Evolutionary conservation across 2,888 invertebrate genomes (phyloP).

Genomic region (Andrena marginata): DNA sequence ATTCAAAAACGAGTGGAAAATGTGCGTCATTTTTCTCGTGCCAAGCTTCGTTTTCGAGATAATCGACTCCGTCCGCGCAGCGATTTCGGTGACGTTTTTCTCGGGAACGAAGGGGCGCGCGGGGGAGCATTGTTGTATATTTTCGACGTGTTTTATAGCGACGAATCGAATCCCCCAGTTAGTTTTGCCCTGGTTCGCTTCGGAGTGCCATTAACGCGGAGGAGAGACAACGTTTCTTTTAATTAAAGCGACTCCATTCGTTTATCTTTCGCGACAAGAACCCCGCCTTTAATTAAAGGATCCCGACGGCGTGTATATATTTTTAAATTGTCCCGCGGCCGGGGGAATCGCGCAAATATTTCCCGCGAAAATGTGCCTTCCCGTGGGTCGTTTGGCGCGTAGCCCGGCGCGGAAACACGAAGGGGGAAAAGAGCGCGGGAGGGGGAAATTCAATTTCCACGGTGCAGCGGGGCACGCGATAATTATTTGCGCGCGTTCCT

Average conservation of each 20-base stretch:
- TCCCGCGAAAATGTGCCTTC: conserved; percentile 16
- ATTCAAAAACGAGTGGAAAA: neutral
- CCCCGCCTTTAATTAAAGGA: conserved; percentile 30
- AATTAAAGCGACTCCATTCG: conserved; percentile 38
- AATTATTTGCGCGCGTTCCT: conserved; percentile 37
- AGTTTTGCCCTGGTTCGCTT: neutral
- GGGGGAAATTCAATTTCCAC: conserved; percentile 24
- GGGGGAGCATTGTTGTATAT: too few species aligned
- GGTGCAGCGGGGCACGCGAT: conserved; percentile 4
- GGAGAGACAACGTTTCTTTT: conserved; percentile 34
- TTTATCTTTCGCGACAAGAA: conserved; percentile 4
- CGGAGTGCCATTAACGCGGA: neutral
- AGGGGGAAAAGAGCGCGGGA: neutral
- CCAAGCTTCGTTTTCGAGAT: too few species aligned
- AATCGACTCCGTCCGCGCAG: too few species aligned
- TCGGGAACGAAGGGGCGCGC: too few species aligned
- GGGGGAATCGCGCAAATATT: conserved; percentile 18
- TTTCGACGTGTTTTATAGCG: too few species aligned
- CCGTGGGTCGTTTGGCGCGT: conserved; percentile 34
- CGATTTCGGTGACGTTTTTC: too few species aligned
- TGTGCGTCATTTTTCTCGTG: too few species aligned
- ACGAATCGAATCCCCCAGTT: neutral
- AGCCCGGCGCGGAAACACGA: conserved; percentile 12
- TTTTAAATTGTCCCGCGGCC: conserved; percentile 13
- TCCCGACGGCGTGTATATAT: neutral